A percentile compares a stretch with the other conserved stretches of the same genome.
Evolutionary conservation across 2,113 vertebrate species (phyloP).

Genomic region (Phaethornis superciliosus): DNA sequence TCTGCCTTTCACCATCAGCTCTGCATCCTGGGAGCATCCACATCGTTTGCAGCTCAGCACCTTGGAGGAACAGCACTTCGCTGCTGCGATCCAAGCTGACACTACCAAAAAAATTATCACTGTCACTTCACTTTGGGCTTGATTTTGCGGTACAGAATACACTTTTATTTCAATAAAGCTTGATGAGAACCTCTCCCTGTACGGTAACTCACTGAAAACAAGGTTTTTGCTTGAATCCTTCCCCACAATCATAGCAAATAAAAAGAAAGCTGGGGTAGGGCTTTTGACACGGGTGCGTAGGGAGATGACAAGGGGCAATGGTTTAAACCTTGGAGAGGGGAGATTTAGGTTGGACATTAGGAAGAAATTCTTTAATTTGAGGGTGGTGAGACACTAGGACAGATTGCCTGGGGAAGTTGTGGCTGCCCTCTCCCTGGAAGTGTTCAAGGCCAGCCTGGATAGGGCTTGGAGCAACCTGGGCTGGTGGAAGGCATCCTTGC

Average conservation of each 20-base stretch:
- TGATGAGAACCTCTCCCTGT: neutral
- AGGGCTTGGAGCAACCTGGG: no score
- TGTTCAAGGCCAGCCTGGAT: no score
- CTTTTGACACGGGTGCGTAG: no score
- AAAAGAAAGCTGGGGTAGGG: neutral
- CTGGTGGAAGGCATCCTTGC: no score
- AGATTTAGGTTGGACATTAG: no score
- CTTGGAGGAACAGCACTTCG: neutral
- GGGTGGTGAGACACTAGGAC: no score
- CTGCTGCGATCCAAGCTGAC: neutral
- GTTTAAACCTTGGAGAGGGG: no score
- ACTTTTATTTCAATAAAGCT: neutral
- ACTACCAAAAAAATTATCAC: neutral
- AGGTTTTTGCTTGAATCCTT: neutral
- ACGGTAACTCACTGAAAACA: neutral
- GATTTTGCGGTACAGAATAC: neutral
- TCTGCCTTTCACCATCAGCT: neutral
- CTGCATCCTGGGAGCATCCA: neutral
- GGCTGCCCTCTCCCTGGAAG: no score
- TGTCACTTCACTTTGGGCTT: neutral
- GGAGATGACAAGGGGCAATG: no score
- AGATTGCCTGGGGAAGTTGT: no score
- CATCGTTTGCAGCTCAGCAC: rapidly evolving
- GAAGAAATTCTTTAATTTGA: no score
- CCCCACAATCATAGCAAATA: neutral